Base-by-base conservation (phyloP, 2,113 vertebrate species). In the Saccopteryx bilineata region DNA sequence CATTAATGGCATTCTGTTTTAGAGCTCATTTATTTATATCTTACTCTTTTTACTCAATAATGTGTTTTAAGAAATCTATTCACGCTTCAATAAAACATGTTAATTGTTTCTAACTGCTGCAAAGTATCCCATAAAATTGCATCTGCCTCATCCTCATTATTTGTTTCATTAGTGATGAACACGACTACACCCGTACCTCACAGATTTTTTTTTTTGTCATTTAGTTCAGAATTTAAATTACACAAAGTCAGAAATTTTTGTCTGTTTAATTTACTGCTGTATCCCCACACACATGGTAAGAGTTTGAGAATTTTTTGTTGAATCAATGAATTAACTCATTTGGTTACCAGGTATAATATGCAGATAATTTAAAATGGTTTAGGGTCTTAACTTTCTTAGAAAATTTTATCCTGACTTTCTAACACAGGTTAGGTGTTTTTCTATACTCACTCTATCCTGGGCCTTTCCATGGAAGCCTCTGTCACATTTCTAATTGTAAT, bases 1-100 rank as follows among this genome's bases (percentile, higher is more conserved):
- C 4, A 68, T 93, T 87, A 84, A 60, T 72, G 46, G 26, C 63
- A 54, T 81, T 72, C 54, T 60, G 63, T 76, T 96, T 96, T 86
- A 74, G 74, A 87, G 18, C 33, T 95, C 28, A 83, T 48, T 93
- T 87, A 83, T 48, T 93, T 87, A 52, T 71, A 31, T 82, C 72
- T 92, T 75, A 68, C 46, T 78, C 18, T 87, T 90, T 88, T 88
- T 88, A n/a, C 7, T 93, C 65, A 83, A 39, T 75, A 48, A 17
- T 24, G 0, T 78, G 23, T 83, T 96, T 85, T 76, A 85, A 94
- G 83, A 93, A 68, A 69, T 68, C 50, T 61, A 31, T 48, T 28
- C 48, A 21, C 71, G 19, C 86, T 92, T 83, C n/a, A 79, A 74
- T 89, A 92, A 92, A 68, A 31, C 54, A 65, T 76, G 50, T 54